Evolutionary conservation across 2,797 vertebrate species (phyloP).

Genomic region (Microhierax caerulescens): DNA sequence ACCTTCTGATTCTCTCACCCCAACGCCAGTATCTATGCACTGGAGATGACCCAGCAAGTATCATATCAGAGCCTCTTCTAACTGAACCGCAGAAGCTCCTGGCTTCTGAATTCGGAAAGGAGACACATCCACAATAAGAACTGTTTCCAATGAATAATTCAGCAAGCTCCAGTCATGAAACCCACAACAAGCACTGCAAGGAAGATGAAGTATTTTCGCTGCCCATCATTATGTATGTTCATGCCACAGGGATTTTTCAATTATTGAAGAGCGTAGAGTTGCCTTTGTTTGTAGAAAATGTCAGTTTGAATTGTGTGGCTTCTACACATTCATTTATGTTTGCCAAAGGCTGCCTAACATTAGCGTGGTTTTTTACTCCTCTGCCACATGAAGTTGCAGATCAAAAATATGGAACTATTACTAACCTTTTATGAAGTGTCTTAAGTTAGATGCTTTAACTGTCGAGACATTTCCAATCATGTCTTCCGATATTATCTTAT

Average conservation of each 20-base stretch:
- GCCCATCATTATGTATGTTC: conserved; percentile 46
- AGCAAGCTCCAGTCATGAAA: conserved; percentile 23
- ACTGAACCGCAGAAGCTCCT: not conserved
- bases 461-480: not conserved
- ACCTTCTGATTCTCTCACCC: not conserved
- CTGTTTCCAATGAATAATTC: conserved; percentile 48
- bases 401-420: not conserved
- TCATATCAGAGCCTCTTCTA: not conserved
- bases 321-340: not conserved
- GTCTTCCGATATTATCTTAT: not conserved
- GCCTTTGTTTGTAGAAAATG: conserved; percentile 50
- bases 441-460: not conserved
- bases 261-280: conserved; percentile 41
- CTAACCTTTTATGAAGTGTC: not conserved
- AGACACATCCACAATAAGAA: not conserved
- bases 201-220: conserved; percentile 31
- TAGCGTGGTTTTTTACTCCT: not conserved
- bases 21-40: accelerated
- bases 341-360: conserved; percentile 23
- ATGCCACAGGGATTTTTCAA: conserved; percentile 60
- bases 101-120: not conserved
- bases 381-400: not conserved
- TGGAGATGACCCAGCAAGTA: not conserved
- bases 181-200: not conserved
- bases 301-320: conserved; percentile 37